These are phyloP conservation scores for Caenorhabditis wallacei DNA, from an alignment of 2,888 invertebrate species.

Conservation along the genomic window DNA sequence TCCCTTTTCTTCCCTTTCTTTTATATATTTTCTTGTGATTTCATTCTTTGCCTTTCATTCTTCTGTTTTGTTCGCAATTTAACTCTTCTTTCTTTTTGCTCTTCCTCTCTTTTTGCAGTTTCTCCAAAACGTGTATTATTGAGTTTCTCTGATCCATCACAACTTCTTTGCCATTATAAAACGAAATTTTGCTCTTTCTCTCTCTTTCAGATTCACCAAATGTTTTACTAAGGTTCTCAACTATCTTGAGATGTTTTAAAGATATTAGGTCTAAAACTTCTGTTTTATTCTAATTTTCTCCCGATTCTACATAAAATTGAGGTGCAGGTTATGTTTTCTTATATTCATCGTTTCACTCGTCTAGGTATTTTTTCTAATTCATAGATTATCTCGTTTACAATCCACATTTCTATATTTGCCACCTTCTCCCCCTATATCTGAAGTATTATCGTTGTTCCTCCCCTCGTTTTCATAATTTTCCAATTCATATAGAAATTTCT, in stretches of 20 bases:
- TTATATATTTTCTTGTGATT: slow-evolving; percentile 27
- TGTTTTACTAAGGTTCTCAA: slow-evolving; percentile 16
- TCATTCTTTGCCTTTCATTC: slow-evolving; percentile 10
- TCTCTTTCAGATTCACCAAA: slow-evolving; percentile 1
- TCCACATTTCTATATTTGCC: not conserved
- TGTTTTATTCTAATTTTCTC: slow-evolving; percentile 20
- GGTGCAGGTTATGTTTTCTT: slow-evolving; percentile 37
- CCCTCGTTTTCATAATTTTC: not conserved
- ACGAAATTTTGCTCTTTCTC: not conserved
- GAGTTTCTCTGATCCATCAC: slow-evolving; percentile 45
- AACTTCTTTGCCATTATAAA: slow-evolving; percentile 21
- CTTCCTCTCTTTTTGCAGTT: slow-evolving; percentile 28
- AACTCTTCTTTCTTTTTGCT: slow-evolving; percentile 9
- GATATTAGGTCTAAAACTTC: not conserved
- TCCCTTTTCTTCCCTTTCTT: not conserved
- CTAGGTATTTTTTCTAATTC: slow-evolving; percentile 14
- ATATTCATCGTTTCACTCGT: not conserved
- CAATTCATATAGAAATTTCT: slow-evolving; percentile 1
- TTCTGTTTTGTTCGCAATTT: slow-evolving; percentile 14
- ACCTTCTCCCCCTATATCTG: not conserved
- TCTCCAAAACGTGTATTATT: slow-evolving; percentile 39
- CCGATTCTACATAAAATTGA: not conserved
- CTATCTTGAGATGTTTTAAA: not conserved
- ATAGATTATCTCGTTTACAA: slow-evolving; percentile 26
- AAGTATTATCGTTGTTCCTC: not conserved